Evolutionary conservation across 2,113 vertebrate species (phyloP).

Genomic region (Labrus mixtus): DNA sequence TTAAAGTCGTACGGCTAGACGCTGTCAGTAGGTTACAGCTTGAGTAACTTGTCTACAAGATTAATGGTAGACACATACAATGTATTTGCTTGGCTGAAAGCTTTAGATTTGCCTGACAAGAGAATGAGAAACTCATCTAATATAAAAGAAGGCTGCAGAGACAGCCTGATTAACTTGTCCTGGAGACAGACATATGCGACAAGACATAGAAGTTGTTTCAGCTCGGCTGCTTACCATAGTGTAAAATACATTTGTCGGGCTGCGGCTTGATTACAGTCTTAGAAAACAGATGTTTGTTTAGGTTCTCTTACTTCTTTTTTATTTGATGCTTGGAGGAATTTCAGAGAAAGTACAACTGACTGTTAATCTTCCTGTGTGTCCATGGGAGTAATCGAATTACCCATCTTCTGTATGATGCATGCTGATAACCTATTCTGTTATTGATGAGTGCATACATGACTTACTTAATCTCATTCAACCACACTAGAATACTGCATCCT

Average conservation of each 20-base stretch:
- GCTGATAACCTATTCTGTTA: slow-evolving; percentile 29
- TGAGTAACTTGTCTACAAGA: slow-evolving; percentile 44
- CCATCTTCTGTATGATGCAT: slow-evolving; percentile 24
- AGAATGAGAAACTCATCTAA: slow-evolving; percentile 60
- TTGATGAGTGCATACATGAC: slow-evolving; percentile 22
- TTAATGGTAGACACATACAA: slow-evolving; percentile 37
- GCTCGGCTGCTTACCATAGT: slow-evolving; percentile 35
- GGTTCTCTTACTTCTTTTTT: slow-evolving; percentile 36
- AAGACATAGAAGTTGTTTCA: slow-evolving; percentile 49
- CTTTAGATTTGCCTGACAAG: slow-evolving; percentile 43
- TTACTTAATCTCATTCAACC: slow-evolving; percentile 53
- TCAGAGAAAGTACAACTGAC: slow-evolving; percentile 33
- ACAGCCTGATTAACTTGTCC: slow-evolving; percentile 69
- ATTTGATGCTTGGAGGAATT: slow-evolving; percentile 25
- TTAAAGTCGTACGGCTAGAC: neutral
- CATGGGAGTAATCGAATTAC: slow-evolving; percentile 8
- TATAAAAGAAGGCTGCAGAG: slow-evolving; percentile 52
- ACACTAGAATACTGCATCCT: slow-evolving; percentile 29
- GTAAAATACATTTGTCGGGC: slow-evolving; percentile 56
- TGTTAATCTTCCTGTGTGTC: slow-evolving; percentile 31
- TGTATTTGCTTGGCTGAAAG: slow-evolving; percentile 55
- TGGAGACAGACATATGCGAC: slow-evolving; percentile 62
- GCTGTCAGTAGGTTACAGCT: slow-evolving; percentile 30
- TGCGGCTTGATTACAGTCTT: slow-evolving; percentile 48
- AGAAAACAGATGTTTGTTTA: slow-evolving; percentile 49